phyloP scores from a whole-genome alignment of 2,888 invertebrate species.

The Salpingus planirostris region DNA sequence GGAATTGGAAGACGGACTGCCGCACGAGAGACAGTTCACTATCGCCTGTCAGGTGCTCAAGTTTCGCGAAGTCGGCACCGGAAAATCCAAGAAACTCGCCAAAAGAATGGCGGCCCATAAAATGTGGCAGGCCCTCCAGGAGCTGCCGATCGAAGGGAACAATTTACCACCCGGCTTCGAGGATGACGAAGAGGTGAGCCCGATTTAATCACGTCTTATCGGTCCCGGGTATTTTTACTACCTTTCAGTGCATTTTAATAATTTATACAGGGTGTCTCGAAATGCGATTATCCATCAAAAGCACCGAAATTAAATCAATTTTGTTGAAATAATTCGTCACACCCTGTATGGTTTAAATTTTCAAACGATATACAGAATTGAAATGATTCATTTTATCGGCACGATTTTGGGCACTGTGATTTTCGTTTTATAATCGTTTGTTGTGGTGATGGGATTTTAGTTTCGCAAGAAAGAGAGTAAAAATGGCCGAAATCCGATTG shows the following conservation, averaged over 20 bases:
- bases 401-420: too few species aligned
- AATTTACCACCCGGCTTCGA: constrained; percentile 54
- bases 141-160: constrained; percentile 62
- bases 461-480: constrained; percentile 24
- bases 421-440: too few species aligned
- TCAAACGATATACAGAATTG: constrained; percentile 31
- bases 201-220: too few species aligned
- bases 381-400: too few species aligned
- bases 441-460: too few species aligned
- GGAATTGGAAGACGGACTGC: constrained; percentile 77
- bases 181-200: constrained; percentile 61
- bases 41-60: constrained; percentile 84
- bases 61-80: constrained; percentile 75
- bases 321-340: too few species aligned
- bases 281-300: too few species aligned
- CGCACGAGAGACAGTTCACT: constrained; percentile 90
- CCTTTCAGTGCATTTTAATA: too few species aligned
- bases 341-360: too few species aligned
- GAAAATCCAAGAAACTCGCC: constrained; percentile 93
- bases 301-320: too few species aligned
- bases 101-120: constrained; percentile 93
- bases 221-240: too few species aligned
- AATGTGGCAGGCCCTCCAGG: constrained; percentile 82
- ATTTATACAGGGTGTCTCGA: too few species aligned
- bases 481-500: constrained; percentile 5